phyloP scores from a whole-genome alignment of 2,797 vertebrate species.

The Gambusia yucatana region DNA sequence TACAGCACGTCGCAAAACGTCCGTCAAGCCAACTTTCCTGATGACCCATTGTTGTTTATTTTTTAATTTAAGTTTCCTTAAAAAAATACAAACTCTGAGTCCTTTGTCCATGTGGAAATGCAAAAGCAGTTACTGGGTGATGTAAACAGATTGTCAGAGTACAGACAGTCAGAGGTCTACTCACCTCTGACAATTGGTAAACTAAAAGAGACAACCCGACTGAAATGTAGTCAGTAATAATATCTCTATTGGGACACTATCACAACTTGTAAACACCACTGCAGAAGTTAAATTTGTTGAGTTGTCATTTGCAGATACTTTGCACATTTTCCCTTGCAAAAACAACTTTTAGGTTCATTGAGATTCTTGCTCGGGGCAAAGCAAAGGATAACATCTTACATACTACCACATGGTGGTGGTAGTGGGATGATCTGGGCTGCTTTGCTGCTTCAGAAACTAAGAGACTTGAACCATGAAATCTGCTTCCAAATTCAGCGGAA shows the following conservation, averaged over 20 bases:
- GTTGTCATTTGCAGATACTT: background rate
- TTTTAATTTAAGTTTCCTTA: constrained; percentile 36
- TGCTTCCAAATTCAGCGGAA: background rate
- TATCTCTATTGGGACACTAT: background rate
- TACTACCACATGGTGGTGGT: background rate
- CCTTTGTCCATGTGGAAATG: background rate
- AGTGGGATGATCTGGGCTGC: background rate
- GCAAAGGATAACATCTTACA: background rate
- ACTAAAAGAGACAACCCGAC: background rate
- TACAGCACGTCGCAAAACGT: constrained; percentile 50
- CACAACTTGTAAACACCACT: background rate
- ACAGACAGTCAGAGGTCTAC: background rate
- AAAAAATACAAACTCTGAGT: constrained; percentile 19
- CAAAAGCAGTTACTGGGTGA: background rate
- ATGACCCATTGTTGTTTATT: constrained; percentile 56
- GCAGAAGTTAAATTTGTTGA: background rate
- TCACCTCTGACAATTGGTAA: background rate
- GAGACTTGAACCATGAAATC: background rate
- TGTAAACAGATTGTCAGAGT: background rate
- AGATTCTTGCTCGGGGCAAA: background rate
- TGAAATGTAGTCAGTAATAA: background rate
- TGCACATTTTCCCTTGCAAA: background rate
- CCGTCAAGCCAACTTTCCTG: constrained; percentile 54
- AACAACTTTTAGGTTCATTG: background rate
- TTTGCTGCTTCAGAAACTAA: background rate